Base-by-base conservation (phyloP, 2,113 vertebrate species). In the Rhodinocichla rosea region DNA sequence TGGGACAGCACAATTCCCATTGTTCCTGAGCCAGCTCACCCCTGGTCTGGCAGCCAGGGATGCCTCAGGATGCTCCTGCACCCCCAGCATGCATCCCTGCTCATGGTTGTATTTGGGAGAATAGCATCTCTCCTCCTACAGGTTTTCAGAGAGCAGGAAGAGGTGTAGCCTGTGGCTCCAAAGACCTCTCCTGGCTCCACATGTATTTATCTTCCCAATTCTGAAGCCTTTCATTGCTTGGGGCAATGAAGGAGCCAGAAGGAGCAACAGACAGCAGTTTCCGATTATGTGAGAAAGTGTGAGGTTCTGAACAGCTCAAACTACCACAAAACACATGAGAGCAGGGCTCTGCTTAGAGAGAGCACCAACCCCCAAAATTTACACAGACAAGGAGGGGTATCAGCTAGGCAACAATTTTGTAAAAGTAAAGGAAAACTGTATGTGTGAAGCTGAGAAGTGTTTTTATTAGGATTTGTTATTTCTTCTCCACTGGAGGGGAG, bases 391-490 rank as follows among this genome's bases (percentile, higher is more conserved):
- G 44, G 30, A 87, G 6, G 24, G n/a, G 4, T 71, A 71, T 28
- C 50, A 62, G 56, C 69, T 59, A 42, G 18, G 17, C 15, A 71
- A 90, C 16, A 4, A 42, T 47, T 91, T 82, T 49, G 49, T 55
- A 69, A 26, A 50, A 35, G 6, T 18, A 76, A 50, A 74, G 24
- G 30, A 82, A 91, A 91, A 26, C 13, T 42, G 21, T 52, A 77
- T 20, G 28, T 40, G 28, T 83, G 57, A 84, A 83, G 37, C 26
- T 57, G 50, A 59, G 70, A 71, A 53, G 53, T 44, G 26, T n/a
- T 79, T 91, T 96, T 73, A 56, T 71, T 85, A 63, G 53, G 30
- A 75, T 23, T 91, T 78, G 23, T 56, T 94, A 55, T 42, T 63
- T 73, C 75, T 88, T 32, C 35, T 45, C 73, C 3, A 0, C 40